Conservation (phyloP, 2,113 vertebrate species). For the Rhabdornis inornatus region DNA sequence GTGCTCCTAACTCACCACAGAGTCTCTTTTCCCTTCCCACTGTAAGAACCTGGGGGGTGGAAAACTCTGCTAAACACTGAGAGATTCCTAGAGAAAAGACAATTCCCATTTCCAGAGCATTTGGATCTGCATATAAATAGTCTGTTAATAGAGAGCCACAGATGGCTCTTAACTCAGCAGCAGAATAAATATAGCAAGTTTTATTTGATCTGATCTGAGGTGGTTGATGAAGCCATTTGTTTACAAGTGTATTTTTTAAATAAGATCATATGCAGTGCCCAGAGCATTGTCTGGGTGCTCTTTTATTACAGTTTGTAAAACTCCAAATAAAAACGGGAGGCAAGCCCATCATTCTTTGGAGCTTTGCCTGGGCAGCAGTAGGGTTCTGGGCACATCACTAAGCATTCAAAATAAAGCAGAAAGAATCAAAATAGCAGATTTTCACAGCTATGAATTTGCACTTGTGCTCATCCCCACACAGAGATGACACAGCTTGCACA, state of each 20-base stretch:
- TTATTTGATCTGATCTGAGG: slow-evolving; percentile 31
- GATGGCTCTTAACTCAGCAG: slow-evolving; percentile 20
- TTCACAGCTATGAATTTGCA: not conserved
- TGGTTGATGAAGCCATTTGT: slow-evolving; percentile 31
- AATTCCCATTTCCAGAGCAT: not conserved
- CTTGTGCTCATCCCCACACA: not conserved
- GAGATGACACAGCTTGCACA: not conserved
- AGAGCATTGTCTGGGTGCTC: slow-evolving; percentile 27
- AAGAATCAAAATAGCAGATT: not conserved
- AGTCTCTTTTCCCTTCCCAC: not conserved
- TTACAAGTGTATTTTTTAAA: slow-evolving; percentile 25
- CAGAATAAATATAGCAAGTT: not conserved
- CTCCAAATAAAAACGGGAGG: slow-evolving; percentile 5
- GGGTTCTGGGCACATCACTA: not conserved
- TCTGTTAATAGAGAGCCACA: slow-evolving; percentile 8
- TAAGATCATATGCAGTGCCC: not conserved
- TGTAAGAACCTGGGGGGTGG: not conserved
- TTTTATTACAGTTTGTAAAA: slow-evolving; percentile 38
- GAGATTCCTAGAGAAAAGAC: not conserved
- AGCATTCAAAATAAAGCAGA: slow-evolving; percentile 4
- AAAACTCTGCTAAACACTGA: not conserved
- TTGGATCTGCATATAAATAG: not conserved
- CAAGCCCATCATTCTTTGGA: not conserved
- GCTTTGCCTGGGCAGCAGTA: not conserved
- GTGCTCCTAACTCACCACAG: not conserved